A percentile compares a stretch with the other conserved stretches of the same genome.
These are phyloP conservation scores for Drosophila infuscata DNA, from an alignment of 2,888 invertebrate species.

Conservation along the genomic window DNA sequence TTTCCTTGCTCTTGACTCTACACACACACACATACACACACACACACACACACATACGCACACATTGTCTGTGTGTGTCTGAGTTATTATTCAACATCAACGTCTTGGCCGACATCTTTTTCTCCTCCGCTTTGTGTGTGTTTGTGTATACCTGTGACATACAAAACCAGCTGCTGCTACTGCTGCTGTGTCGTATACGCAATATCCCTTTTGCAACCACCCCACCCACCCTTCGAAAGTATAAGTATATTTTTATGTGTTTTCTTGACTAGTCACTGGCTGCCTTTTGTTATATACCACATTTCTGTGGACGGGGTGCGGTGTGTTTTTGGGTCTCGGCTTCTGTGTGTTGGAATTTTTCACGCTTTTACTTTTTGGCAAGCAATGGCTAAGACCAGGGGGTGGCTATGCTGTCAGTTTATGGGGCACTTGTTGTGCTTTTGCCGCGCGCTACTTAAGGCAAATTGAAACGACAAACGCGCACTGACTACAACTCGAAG, in stretches of 20 bases:
- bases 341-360: constrained; percentile 53
- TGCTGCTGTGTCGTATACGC: constrained; percentile 60
- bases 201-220: constrained; percentile 55
- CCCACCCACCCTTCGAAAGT: constrained; percentile 6
- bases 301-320: constrained; percentile 1
- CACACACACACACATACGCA: constrained; percentile 15
- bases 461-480: constrained; percentile 75
- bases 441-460: constrained; percentile 70
- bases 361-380: constrained; percentile 53
- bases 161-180: constrained; percentile 44
- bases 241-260: constrained; percentile 69
- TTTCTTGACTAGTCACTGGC: constrained; percentile 48
- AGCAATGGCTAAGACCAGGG: not conserved
- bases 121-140: constrained; percentile 15
- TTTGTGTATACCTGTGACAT: constrained; percentile 59
- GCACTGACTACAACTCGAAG: constrained; percentile 39
- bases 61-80: constrained; percentile 24
- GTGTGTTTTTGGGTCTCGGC: constrained; percentile 16
- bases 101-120: constrained; percentile 61
- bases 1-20: constrained; percentile 73
- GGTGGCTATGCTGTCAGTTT: constrained; percentile 36
- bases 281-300: constrained; percentile 45
- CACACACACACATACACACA: constrained; percentile 27
- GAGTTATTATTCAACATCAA: constrained; percentile 71
- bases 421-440: constrained; percentile 84